These are phyloP conservation scores for Fistularia tabacaria DNA, from an alignment of 2,797 vertebrate species.

Conservation along the genomic window DNA sequence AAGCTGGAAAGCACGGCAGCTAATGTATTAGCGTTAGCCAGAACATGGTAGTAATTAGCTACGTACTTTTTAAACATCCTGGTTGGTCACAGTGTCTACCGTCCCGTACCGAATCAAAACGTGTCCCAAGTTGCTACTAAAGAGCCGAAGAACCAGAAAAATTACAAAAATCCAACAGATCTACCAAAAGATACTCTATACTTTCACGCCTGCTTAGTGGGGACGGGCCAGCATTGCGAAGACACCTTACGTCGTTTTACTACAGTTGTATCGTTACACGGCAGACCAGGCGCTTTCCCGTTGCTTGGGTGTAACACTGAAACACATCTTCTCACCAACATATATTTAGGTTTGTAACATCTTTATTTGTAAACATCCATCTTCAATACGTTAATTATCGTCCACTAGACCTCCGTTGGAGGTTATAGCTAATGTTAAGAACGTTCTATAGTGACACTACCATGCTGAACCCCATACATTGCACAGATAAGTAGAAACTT, in stretches of 20 bases:
- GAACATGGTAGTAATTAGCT: slow-evolving; percentile 3
- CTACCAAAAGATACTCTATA: slow-evolving; percentile 11
- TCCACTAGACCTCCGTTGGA: too few relatives aligned
- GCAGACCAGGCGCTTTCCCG: slow-evolving; percentile 4
- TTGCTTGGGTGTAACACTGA: too few relatives aligned
- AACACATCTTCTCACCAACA: too few relatives aligned
- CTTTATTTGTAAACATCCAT: too few relatives aligned
- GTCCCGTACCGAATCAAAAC: slow-evolving; percentile 15
- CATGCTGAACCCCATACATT: too few relatives aligned
- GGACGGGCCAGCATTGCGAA: slow-evolving; percentile 11
- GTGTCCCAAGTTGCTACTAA: not conserved
- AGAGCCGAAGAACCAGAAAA: not conserved
- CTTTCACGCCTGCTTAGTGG: slow-evolving; percentile 47
- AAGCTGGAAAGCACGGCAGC: too few relatives aligned
- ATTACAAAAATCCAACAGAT: slow-evolving; percentile 13
- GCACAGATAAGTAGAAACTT: too few relatives aligned
- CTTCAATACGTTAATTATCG: too few relatives aligned
- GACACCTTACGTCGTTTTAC: slow-evolving; percentile 43
- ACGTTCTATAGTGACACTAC: too few relatives aligned
- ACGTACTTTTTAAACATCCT: slow-evolving; percentile 84
- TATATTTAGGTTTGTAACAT: not conserved
- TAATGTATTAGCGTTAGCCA: not conserved
- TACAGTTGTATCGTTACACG: slow-evolving; percentile 25
- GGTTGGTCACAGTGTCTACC: slow-evolving; percentile 27
- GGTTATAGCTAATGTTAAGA: too few relatives aligned